phyloP scores from a whole-genome alignment of 2,888 invertebrate species.

The Miltochrista miniata region DNA sequence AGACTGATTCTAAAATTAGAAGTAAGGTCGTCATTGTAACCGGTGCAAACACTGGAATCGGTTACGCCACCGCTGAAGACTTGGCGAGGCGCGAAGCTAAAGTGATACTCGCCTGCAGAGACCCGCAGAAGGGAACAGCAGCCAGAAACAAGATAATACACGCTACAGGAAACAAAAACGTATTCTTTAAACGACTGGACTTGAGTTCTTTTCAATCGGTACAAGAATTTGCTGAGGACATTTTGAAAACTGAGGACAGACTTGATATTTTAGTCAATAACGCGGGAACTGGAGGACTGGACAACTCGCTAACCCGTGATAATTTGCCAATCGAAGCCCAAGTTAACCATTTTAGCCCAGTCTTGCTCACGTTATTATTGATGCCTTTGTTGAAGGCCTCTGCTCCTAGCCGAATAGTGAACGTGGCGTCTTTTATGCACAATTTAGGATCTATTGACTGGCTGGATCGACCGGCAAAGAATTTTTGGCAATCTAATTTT shows the following conservation, averaged over 20 bases:
- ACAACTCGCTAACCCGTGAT: slow-evolving; percentile 87
- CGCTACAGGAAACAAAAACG: slow-evolving; percentile 85
- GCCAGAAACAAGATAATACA: slow-evolving; percentile 84
- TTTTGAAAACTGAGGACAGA: slow-evolving; percentile 86
- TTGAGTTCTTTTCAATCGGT: slow-evolving; percentile 88
- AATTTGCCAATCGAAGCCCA: slow-evolving; percentile 93
- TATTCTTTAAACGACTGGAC: slow-evolving; percentile 87
- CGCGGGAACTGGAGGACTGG: slow-evolving; percentile 89
- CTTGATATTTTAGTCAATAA: slow-evolving; percentile 93
- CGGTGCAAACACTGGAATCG: slow-evolving; percentile 60
- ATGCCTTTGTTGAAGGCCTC: slow-evolving; percentile 89
- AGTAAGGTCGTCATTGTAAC: slow-evolving; percentile 61
- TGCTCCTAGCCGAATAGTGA: slow-evolving; percentile 87
- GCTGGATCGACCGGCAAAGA: slow-evolving; percentile 85
- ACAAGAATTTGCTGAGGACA: slow-evolving; percentile 89
- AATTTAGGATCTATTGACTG: slow-evolving; percentile 86
- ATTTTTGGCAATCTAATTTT: slow-evolving; percentile 66
- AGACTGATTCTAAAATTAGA: slow-evolving; percentile 32
- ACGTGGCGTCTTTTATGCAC: slow-evolving; percentile 90
- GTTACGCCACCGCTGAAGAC: slow-evolving; percentile 57
- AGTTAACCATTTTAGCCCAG: slow-evolving; percentile 95
- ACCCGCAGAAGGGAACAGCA: slow-evolving; percentile 47
- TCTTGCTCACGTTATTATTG: slow-evolving; percentile 92
- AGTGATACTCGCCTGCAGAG: slow-evolving; percentile 81
- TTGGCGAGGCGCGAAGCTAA: slow-evolving; percentile 74